Base-by-base conservation (phyloP, 2,797 vertebrate genomes). In the Tiaroga cobitis region DNA sequence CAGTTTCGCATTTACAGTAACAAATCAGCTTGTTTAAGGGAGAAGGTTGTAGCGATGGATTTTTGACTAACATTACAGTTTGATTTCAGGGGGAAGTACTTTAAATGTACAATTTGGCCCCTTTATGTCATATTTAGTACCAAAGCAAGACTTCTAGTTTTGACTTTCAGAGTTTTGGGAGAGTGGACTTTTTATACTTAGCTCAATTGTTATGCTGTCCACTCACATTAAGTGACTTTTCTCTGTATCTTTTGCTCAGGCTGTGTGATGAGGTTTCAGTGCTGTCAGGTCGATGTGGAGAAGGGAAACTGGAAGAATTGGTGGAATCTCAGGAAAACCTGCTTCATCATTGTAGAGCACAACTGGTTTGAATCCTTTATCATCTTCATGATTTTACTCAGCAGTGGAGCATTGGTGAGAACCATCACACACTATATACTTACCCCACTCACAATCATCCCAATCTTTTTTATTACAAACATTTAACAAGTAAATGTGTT, bases 291-390 rank as follows among this genome's bases (percentile, higher is more conserved):
- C 88, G 96, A 95, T 75, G 94, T 96, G 89, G 97, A 98, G 76
- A 95, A 95, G 81, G 93, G 92, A 68, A 92, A 93, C 83, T 97
- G 96, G 82, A 99, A 97, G 93, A 95, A 91, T 81, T 99, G 98
- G 98, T 99, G 98, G 97, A 97, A 95, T 51, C 93, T 99, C 72
- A 96, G 98, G 87, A 99, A 97, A 95, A 99, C 98, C 76, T 99
- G 98, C 93, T 99, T 98, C 65, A 95, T 96, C 90, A 99, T 99
- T 54, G 98, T 99, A 89, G 98, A 99, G 90, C 98, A 99, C 94
- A 99, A 98, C 95, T 99, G 98, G 98, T 99, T 99, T 88, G 98
- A 99, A 89, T 97, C 97, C 88, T 99, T 99, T 94, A 99, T 99
- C 93, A 99, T 99, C 92, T 98, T 99, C 93, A 99, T 99, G 98